A percentile compares a stretch with the other conserved stretches of the same genome.
phyloP scores from a whole-genome alignment of 2,797 vertebrate genomes.

The Falco columbarius region DNA sequence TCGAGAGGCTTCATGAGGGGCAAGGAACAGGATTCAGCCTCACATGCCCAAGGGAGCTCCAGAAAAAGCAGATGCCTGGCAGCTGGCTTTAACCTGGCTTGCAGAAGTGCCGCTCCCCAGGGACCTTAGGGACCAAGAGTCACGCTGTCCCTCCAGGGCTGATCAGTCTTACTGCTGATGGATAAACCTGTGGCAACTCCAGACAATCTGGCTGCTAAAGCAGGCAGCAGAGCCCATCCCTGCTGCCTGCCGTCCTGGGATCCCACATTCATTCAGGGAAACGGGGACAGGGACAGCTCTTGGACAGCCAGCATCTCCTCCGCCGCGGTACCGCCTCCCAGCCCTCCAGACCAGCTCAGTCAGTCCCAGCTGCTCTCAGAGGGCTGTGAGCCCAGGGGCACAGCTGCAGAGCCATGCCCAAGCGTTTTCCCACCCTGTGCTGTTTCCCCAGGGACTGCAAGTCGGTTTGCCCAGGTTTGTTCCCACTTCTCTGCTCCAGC shows the following conservation, averaged over 20 bases:
- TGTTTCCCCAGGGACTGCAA: not conserved
- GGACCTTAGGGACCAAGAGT: accelerated
- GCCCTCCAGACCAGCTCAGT: not conserved
- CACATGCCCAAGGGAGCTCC: not conserved
- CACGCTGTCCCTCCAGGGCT: not conserved
- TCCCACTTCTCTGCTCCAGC: not conserved
- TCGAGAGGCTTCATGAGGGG: not conserved
- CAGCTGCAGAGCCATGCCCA: not conserved
- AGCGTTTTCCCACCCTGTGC: accelerated
- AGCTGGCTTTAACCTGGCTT: not conserved
- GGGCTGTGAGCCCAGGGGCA: not conserved
- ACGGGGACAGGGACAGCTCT: not conserved
- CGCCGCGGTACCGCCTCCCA: not conserved
- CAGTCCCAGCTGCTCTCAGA: not conserved
- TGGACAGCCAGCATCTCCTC: not conserved
- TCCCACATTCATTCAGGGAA: not conserved
- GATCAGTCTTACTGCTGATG: accelerated
- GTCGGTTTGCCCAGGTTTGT: not conserved
- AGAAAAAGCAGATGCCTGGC: not conserved
- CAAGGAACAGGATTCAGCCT: not conserved
- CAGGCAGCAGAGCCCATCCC: not conserved
- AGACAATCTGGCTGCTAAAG: accelerated
- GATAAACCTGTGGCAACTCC: accelerated
- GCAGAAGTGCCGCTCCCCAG: not conserved
- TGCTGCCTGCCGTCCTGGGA: accelerated